Evolutionary conservation across 1,140 invertebrate species (phyloP), one percentile per base, ranked within the genome.

Genomic region (Listronotus oregonensis): DNA sequence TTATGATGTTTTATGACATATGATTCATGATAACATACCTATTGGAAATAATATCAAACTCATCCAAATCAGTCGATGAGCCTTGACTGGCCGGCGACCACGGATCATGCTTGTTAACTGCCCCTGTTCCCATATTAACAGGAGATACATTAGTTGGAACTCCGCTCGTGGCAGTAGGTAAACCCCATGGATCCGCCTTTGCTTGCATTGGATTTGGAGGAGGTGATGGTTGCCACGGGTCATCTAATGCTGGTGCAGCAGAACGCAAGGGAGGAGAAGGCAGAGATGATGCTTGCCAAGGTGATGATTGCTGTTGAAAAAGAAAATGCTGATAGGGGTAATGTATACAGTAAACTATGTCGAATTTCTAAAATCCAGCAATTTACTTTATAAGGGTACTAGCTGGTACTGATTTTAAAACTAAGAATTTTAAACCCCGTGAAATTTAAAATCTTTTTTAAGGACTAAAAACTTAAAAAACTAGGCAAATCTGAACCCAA

Each of bases 31-130:
- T 5, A 5, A 27, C 81, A 70, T 83, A 83, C 67, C 86, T 82
- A 80, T 92, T 92, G 40, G 89, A 89, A 67, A 94, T 89, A 46
- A 90, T 82, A 79, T 93, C 90, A 76, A 94, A 94, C 77, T 94
- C 91, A 78, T 92, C 90, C 72, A 92, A 81, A 78, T 91, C 89
- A 6, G 86, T 85, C n/a, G 86, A 83, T 15, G 87, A 86, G 71
- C 85, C 86, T 42, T 83, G 77, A 52, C 77, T 78, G 10, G 71
- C 69, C 0, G 76, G 75, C 15, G 77, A 77, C 76, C 77, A 78
- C 0, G 75, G 76, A 57, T 78, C 77, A 32, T 67, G 60, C 14
- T 68, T 66, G 34, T 66, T 40, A 77, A 79, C 63, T 67, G 71
- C 10, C 64, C 9, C 61, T 6, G 27, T 9, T 37, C 10, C 21